Evolutionary conservation across 2,888 invertebrate genomes (phyloP).

Genomic region (Nomada goodeniana): DNA sequence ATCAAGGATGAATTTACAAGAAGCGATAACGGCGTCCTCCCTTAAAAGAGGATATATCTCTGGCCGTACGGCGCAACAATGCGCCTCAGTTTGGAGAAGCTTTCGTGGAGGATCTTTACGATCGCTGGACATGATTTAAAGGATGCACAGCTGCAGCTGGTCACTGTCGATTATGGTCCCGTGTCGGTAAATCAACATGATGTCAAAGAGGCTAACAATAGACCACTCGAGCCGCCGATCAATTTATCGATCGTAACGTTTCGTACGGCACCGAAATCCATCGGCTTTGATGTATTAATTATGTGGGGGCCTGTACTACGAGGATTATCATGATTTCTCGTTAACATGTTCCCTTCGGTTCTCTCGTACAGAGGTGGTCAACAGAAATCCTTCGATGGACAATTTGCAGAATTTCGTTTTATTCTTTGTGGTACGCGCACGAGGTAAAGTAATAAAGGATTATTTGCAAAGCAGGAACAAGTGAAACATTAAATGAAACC

Average conservation of each 20-base stretch:
- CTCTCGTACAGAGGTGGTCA: background rate
- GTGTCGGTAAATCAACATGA: slow-evolving; percentile 66
- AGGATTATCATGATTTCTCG: slow-evolving; percentile 32
- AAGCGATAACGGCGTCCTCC: slow-evolving; percentile 10
- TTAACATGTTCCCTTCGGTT: slow-evolving; percentile 1
- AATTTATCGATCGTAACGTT: background rate
- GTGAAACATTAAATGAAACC: too few species aligned
- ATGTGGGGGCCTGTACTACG: background rate
- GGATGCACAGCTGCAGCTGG: slow-evolving; percentile 19
- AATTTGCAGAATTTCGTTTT: background rate
- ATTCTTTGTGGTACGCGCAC: too few species aligned
- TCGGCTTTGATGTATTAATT: slow-evolving; percentile 48
- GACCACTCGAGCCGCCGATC: slow-evolving; percentile 44
- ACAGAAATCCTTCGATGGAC: background rate
- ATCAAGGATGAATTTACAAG: background rate
- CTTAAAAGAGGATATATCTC: slow-evolving; percentile 42
- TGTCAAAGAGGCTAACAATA: slow-evolving; percentile 73
- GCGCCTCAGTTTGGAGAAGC: slow-evolving; percentile 39
- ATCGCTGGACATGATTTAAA: slow-evolving; percentile 17
- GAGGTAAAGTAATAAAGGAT: too few species aligned
- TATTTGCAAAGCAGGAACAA: too few species aligned
- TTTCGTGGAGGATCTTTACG: slow-evolving; percentile 29
- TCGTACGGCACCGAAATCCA: slow-evolving; percentile 9
- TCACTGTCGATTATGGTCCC: slow-evolving; percentile 13
- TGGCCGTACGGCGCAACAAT: slow-evolving; percentile 44